phyloP scores from a whole-genome alignment of 2,888 invertebrate species.

The Sabellastarte sp. region DNA sequence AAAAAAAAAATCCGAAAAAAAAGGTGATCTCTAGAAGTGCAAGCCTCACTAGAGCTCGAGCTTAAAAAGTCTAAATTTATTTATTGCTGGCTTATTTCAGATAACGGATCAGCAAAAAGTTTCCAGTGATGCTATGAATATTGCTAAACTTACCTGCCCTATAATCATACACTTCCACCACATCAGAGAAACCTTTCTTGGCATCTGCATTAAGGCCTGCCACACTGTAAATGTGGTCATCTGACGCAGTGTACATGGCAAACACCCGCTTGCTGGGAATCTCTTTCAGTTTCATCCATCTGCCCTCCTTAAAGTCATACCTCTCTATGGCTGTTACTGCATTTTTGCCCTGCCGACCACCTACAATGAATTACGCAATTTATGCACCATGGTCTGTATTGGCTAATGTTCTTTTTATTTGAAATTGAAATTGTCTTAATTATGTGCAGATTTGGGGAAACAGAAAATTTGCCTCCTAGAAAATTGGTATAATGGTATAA shows the following conservation, averaged over 20 bases:
- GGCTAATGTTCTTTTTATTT: too few species aligned
- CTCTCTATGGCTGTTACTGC: conserved; percentile 50
- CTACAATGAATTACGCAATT: conserved; percentile 34
- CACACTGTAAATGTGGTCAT: conserved; percentile 48
- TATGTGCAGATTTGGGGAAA: too few species aligned
- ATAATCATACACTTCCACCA: conserved; percentile 49
- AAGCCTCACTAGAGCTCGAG: too few species aligned
- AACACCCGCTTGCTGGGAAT: conserved; percentile 55
- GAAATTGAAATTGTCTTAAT: too few species aligned
- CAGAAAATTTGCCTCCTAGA: too few species aligned
- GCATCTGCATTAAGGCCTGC: conserved; percentile 53
- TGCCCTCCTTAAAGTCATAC: conserved; percentile 45
- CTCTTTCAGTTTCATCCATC: conserved; percentile 46
- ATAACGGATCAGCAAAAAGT: too few species aligned
- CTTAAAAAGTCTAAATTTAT: too few species aligned
- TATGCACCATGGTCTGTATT: too few species aligned
- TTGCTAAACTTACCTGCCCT: conserved; percentile 34
- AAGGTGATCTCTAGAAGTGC: too few species aligned
- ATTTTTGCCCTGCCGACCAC: conserved; percentile 53
- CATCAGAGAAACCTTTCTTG: conserved; percentile 49
- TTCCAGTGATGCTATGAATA: background rate
- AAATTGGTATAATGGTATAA: too few species aligned
- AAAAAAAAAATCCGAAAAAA: too few species aligned
- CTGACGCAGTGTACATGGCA: conserved; percentile 43
- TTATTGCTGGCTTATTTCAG: too few species aligned